Conservation (phyloP, 2,888 invertebrate genomes). For the Dendrolimus houi region DNA sequence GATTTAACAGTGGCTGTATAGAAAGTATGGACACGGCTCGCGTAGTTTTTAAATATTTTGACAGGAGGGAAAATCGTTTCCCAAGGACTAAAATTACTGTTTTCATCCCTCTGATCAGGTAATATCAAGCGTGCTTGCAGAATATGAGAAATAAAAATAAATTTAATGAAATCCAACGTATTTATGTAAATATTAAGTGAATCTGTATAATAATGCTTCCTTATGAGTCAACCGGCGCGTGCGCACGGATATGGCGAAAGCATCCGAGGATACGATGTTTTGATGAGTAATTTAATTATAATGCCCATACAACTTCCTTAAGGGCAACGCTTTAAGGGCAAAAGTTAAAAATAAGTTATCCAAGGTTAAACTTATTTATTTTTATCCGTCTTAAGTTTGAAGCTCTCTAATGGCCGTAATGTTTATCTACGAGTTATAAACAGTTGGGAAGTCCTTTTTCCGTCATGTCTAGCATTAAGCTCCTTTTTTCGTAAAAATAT, state of each 20-base stretch:
- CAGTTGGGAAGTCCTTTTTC: not conserved
- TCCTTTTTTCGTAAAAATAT: no score
- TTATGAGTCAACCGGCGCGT: constrained; percentile 31
- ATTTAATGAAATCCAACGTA: not conserved
- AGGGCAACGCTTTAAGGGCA: not conserved
- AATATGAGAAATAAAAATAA: not conserved
- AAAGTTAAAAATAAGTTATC: not conserved
- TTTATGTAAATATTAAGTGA: not conserved
- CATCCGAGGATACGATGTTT: constrained; percentile 33
- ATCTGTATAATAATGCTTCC: not conserved
- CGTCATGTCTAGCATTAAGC: no score
- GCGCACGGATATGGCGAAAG: constrained; percentile 50
- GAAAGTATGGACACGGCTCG: no score
- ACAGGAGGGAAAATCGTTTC: no score
- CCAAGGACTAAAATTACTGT: no score
- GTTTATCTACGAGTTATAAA: not conserved
- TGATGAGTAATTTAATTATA: constrained; percentile 24
- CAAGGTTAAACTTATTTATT: not conserved
- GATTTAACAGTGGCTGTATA: no score
- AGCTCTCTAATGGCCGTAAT: not conserved
- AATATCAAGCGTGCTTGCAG: no score
- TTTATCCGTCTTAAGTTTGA: not conserved
- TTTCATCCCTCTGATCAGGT: no score
- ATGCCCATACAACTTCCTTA: not conserved
- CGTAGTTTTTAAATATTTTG: no score